phyloP scores from a whole-genome alignment of 2,888 invertebrate genomes.

The Mimumesa dahlbomi region DNA sequence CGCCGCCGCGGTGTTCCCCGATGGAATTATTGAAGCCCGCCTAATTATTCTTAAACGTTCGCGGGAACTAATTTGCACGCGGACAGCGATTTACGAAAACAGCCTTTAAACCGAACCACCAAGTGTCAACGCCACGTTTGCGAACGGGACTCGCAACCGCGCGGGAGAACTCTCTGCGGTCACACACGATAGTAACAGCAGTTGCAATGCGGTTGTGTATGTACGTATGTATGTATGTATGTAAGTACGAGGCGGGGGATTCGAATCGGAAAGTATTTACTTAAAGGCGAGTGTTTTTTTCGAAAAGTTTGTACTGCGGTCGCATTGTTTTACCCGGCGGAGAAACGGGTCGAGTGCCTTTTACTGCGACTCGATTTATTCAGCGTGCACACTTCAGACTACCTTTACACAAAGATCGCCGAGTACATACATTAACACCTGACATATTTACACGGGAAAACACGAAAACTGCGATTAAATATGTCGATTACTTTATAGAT shows the following conservation, averaged over 20 bases:
- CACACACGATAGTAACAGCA: slow-evolving; percentile 7
- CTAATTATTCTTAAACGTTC: too few relatives aligned
- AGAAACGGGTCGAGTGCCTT: slow-evolving; percentile 34
- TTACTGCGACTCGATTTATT: slow-evolving; percentile 9
- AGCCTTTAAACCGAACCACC: slow-evolving; percentile 36
- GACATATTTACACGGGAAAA: too few relatives aligned
- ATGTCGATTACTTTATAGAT: too few relatives aligned
- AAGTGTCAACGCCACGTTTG: slow-evolving; percentile 32
- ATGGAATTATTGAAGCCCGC: too few relatives aligned
- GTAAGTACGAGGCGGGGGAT: too few relatives aligned
- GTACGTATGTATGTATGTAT: too few relatives aligned
- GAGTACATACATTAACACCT: too few relatives aligned
- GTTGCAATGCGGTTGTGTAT: slow-evolving; percentile 8
- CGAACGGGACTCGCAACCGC: slow-evolving; percentile 21
- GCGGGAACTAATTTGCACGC: neutral
- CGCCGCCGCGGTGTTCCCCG: too few relatives aligned
- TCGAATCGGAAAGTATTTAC: slow-evolving; percentile 38
- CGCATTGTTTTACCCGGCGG: slow-evolving; percentile 16
- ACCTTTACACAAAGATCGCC: too few relatives aligned
- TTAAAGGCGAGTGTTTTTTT: slow-evolving; percentile 16
- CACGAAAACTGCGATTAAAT: too few relatives aligned
- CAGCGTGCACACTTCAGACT: too few relatives aligned
- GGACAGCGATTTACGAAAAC: slow-evolving; percentile 2
- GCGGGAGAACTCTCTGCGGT: slow-evolving; percentile 20
- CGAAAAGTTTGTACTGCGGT: slow-evolving; percentile 4